Percentiles rank a stretch among this genome's conserved stretches.
Evolutionary conservation across 2,797 vertebrate species (phyloP).

Genomic region (Helicolenus hilgendorfi): DNA sequence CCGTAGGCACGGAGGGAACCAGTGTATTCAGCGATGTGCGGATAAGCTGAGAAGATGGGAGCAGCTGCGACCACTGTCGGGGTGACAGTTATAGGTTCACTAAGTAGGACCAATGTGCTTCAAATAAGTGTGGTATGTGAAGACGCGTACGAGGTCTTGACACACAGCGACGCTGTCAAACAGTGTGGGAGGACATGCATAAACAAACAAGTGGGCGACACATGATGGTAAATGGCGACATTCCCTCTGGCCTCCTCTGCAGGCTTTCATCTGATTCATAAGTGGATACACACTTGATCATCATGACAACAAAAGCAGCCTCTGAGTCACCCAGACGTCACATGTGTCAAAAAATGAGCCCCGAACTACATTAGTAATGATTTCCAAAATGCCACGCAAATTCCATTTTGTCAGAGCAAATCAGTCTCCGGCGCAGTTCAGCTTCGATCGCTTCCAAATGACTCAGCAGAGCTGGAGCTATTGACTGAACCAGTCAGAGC

Average conservation of each 20-base stretch:
- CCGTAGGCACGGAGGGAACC: background rate
- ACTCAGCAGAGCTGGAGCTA: constrained; percentile 30
- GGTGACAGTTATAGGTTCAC: constrained; percentile 41
- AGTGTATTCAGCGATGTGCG: background rate
- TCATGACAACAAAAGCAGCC: constrained; percentile 45
- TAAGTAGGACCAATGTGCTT: constrained; percentile 42
- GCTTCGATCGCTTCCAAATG: constrained; percentile 24
- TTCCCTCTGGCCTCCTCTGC: constrained; percentile 61
- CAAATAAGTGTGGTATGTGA: constrained; percentile 60
- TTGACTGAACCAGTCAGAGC: constrained; percentile 57
- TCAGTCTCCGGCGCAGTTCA: background rate
- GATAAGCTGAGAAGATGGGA: constrained; percentile 33
- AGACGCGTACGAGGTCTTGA: constrained; percentile 24
- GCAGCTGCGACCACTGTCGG: constrained; percentile 53
- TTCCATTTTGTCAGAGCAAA: constrained; percentile 11
- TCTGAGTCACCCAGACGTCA: constrained; percentile 60
- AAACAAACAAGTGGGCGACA: constrained; percentile 85
- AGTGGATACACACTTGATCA: constrained; percentile 54
- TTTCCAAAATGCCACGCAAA: constrained; percentile 42
- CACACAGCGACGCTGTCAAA: constrained; percentile 49
- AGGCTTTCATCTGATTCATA: constrained; percentile 81
- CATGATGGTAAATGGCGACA: constrained; percentile 64
- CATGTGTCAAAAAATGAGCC: constrained; percentile 47
- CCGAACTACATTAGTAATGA: constrained; percentile 10
- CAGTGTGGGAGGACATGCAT: constrained; percentile 50